Percentiles rank a stretch among this genome's conserved stretches.
These are phyloP conservation scores for Tonatia bakeri DNA, from an alignment of 2,113 vertebrate species.

Conservation along the genomic window DNA sequence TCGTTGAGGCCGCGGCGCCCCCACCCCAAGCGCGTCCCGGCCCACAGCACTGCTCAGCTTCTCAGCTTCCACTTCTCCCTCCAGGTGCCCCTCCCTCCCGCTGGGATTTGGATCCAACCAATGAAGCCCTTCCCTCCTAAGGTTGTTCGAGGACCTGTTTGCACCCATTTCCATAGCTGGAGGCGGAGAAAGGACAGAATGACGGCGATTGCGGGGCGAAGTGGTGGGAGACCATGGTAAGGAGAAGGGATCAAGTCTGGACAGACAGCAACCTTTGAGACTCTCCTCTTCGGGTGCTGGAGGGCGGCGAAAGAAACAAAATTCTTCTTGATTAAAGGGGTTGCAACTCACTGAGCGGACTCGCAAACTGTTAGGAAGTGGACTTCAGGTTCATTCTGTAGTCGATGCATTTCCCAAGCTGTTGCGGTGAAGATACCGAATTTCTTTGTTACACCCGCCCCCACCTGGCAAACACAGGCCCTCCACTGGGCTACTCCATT, in stretches of 20 bases:
- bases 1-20: rapidly evolving
- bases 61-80: not conserved
- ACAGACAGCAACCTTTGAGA: not conserved
- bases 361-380: not conserved
- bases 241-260: not conserved
- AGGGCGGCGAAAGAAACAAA: rapidly evolving
- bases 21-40: not conserved
- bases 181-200: not conserved
- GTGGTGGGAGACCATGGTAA: not conserved
- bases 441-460: not conserved
- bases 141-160: not conserved
- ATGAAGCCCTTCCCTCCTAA: not conserved
- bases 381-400: not conserved
- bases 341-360: not conserved
- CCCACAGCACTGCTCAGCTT: not conserved
- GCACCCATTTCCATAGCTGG: not conserved
- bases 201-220: not conserved
- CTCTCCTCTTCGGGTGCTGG: not conserved
- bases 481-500: not conserved
- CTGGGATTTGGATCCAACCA: not conserved
- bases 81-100: not conserved
- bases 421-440: not conserved
- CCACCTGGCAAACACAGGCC: not conserved
- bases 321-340: not conserved
- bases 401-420: not conserved